Base-by-base conservation (phyloP, 1,140 invertebrate genomes). In the Ganaspis sp. region DNA sequence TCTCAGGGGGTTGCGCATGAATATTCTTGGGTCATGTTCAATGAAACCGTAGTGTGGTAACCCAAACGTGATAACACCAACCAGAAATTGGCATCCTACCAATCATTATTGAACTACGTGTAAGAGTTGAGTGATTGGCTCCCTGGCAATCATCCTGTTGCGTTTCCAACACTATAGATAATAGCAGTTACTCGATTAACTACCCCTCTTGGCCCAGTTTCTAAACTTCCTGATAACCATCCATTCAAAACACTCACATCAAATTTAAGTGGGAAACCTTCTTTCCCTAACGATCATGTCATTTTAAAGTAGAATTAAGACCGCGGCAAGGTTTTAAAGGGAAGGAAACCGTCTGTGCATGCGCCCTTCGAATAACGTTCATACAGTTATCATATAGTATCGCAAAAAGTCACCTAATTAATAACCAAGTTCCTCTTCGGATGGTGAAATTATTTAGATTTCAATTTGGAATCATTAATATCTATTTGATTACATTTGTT, bases 21-120 rank as follows among this genome's bases (percentile, higher is more conserved):
- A 64, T 64, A 64, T 64, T 64, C 58, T 64, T 64, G 58, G 58
- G 26, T 64, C 58, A 64, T 64, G 58, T 64, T 64, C 58, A 29
- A 4, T 26, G 21, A 64, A 64, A n/a, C 12, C 23, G 11, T 9
- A 15, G 21, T 26, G 23, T 64, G 23, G 23, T 29, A 64, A 29
- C 58, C 58, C 11, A 34, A 64, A 64, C 58, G 26, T 64, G 58
- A 29, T 64, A 34, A 64, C 29, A 29, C 21, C 58, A 64, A 64
- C 58, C 58, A 64, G 26, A 29, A 64, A 64, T 64, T 64, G 58
- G 23, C 58, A 64, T n/a, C 4, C 58, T 26, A 64, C 58, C 58
- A 64, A 64, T 64, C 58, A 29, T 29, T 64, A 64, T 64, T 29
- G 23, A 11, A 26, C 58, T 34, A 64, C 26, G 26, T 64, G 58